Evolutionary conservation across 2,888 invertebrate genomes (phyloP), one percentile per base, ranked within the genome.

Genomic region (Lithophane socia): DNA sequence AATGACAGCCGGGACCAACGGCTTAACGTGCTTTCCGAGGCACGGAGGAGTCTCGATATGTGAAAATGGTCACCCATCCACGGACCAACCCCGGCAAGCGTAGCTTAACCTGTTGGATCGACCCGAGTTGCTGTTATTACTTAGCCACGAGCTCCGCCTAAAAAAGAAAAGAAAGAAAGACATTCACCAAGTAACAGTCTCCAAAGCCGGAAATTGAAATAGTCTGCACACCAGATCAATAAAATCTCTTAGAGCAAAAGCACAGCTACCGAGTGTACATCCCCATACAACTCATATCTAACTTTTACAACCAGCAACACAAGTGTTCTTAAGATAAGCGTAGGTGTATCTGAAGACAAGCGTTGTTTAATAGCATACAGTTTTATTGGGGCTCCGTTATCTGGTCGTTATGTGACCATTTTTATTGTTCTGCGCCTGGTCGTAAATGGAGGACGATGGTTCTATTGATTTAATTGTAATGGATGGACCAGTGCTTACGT

Each of bases 351-450:
- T 61, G 29, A 71, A 49, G 56, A 66, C 77, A 74, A 85, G 79
- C 77, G 73, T 77, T 78, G 66, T 81, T 79, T 88, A 84, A 87
- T 81, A 73, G 60, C 68, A 56, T 60, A 71, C 61, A 70, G 63
- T 83, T 88, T 88, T 87, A 88, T 84, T 79, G 69, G 10, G 58
- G 58, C 44, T 79, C 74, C 78, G 89, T 84, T 82, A 89, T 89
- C 77, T 76, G 64, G 66, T 79, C 80, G 79, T 87, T 72, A 77
- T 70, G 75, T 75, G 79, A 60, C 73, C 70, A 73, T 69, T 82
- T 85, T 84, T 88, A 84, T 84, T 79, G 73, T 80, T 54, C 66
- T 44, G 61, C 66, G 58, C 47, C n/a, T 61, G 66, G 54, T 75
- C 87, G 81, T 88, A 83, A 88, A 80, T 52, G 52, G 64, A 60